These are phyloP conservation scores for Eristalis tenax DNA, from an alignment of 2,888 invertebrate genomes.

Conservation along the genomic window DNA sequence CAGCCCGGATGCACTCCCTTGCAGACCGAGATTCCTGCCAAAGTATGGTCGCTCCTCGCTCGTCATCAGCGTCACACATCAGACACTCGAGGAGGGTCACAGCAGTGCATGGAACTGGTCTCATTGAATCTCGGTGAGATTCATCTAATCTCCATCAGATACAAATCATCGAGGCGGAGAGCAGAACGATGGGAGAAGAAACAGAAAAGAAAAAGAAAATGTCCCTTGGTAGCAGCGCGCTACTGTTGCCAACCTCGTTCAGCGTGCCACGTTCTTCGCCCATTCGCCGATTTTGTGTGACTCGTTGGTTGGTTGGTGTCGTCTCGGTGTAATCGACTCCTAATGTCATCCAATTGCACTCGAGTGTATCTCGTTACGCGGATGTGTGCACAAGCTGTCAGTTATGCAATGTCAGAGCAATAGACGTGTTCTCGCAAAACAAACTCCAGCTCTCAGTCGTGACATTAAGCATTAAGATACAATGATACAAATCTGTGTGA, in stretches of 20 bases:
- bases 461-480: slow-evolving; percentile 15
- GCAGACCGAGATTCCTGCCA: background rate
- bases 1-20: background rate
- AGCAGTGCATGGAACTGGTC: slow-evolving; percentile 16
- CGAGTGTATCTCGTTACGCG: slow-evolving; percentile 40
- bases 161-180: slow-evolving; percentile 35
- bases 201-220: background rate
- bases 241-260: slow-evolving; percentile 18
- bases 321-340: slow-evolving; percentile 55
- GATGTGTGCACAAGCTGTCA: background rate
- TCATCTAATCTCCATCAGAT: slow-evolving; percentile 47
- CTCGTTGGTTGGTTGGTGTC: background rate
- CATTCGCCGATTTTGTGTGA: slow-evolving; percentile 23
- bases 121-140: slow-evolving; percentile 33
- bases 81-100: background rate
- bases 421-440: slow-evolving; percentile 13
- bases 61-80: background rate
- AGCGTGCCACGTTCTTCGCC: background rate
- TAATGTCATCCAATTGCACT: slow-evolving; percentile 66
- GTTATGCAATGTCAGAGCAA: slow-evolving; percentile 55
- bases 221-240: background rate
- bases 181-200: background rate
- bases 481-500: slow-evolving; percentile 64
- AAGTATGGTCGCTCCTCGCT: background rate
- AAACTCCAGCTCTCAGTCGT: slow-evolving; percentile 27